Evolutionary conservation across 2,797 vertebrate species (phyloP), one percentile per base, ranked within the genome.

Genomic region (Sandelia bainsii): DNA sequence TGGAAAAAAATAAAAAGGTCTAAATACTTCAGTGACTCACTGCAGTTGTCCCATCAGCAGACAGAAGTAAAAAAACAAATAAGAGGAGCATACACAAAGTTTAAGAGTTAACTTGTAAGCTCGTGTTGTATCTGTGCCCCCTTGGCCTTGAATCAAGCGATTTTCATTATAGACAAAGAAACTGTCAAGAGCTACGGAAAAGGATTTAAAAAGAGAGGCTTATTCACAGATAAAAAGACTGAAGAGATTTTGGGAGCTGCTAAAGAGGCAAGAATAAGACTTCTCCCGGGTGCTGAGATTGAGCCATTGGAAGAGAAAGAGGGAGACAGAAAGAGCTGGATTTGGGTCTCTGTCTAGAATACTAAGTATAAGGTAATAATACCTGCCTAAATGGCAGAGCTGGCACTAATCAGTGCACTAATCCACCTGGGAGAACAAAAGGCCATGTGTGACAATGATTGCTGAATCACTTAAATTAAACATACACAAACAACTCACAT

Each of bases 401-500:
- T 82, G 82, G 79, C 80, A 87, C 86, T 92, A 92, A 93, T 93
- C 92, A 93, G 82, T n/a, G 17, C 72, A 77, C 75, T 84, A 89
- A 92, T 90, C 83, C 80, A 83, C 76, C 74, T 54, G 54, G 75
- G 78, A 80, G 64, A 80, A 90, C 83, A 90, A 83, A 91, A 83
- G 80, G 79, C 81, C 86, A 84, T 73, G 75, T 67, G 84, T 78
- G 74, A 89, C 84, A 82, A 82, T 91, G 90, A 92, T 89, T 93
- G 80, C 69, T 83, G 72, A 65, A 65, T 63, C 72, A 66, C 73
- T 77, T 67, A 67, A 50, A 67, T 81, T 59, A 68, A 58, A 72
- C n/a, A 6, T 49, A 50, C 57, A 70, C 59, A 79, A 40, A 71
- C 71, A 81, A 29, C 44, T 1, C 57, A 62, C 12, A 42, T 14